phyloP scores from a whole-genome alignment of 64 coral and sea anemone species.

The Exaiptasia diaphana region DNA sequence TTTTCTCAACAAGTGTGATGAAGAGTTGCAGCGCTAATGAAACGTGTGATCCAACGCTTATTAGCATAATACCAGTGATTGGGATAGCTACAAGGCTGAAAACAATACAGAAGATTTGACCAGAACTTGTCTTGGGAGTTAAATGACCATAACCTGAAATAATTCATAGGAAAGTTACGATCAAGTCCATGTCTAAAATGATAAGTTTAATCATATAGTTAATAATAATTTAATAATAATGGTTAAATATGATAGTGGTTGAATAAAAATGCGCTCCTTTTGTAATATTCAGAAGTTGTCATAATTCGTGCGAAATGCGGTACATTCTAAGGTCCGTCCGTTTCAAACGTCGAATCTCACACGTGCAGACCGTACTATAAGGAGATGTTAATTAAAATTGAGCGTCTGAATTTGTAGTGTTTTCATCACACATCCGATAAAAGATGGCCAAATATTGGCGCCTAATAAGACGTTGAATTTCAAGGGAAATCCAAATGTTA shows the following conservation, averaged over 20 bases:
- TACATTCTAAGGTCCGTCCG: no score
- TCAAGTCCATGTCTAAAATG: neutral
- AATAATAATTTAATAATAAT: neutral
- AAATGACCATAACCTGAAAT: constrained; percentile 85
- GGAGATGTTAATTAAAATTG: no score
- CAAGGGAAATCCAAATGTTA: no score
- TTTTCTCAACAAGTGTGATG: constrained; percentile 65
- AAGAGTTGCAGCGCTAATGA: constrained; percentile 63
- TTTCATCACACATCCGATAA: no score
- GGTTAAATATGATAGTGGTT: neutral
- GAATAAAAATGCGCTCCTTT: neutral
- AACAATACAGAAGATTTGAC: constrained; percentile 94
- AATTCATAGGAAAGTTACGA: neutral
- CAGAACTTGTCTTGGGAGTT: constrained; percentile 81
- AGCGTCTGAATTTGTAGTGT: no score
- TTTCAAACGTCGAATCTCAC: no score
- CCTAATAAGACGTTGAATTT: no score
- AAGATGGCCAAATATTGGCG: no score
- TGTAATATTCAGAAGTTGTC: neutral
- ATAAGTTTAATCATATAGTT: neutral
- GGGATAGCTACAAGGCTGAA: constrained; percentile 85
- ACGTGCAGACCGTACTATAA: no score
- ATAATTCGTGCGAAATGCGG: neutral
- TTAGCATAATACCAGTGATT: constrained; percentile 82
- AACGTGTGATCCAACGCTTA: constrained; percentile 80